Evolutionary conservation across 2,888 invertebrate species (phyloP).

Genomic region (Eupithecia tripunctaria): DNA sequence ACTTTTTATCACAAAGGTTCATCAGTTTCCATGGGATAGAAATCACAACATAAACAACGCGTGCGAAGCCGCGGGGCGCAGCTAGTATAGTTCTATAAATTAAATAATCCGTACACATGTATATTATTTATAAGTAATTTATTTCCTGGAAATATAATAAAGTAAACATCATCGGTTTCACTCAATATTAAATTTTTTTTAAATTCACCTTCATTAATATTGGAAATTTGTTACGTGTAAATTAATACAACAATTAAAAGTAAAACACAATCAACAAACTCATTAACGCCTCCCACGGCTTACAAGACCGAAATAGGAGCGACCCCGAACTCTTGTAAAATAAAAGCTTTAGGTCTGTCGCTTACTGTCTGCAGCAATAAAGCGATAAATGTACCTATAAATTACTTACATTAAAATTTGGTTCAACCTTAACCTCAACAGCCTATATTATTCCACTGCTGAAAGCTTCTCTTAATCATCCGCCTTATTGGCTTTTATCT

Average conservation of each 20-base stretch:
- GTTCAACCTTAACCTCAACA: no score
- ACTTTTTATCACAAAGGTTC: no score
- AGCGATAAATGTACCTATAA: background rate
- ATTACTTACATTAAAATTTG: background rate
- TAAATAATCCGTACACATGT: no score
- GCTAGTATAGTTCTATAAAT: no score
- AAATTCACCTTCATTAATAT: background rate
- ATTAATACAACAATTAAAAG: slow-evolving; percentile 14
- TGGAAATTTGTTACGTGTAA: background rate
- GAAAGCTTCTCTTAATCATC: no score
- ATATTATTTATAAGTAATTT: no score
- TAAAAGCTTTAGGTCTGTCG: slow-evolving; percentile 9
- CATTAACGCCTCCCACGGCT: slow-evolving; percentile 31
- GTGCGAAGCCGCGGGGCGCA: no score
- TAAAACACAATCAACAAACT: slow-evolving; percentile 20
- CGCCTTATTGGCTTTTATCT: no score
- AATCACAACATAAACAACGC: no score
- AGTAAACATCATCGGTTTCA: background rate
- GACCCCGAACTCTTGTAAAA: slow-evolving; percentile 12
- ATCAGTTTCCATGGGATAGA: no score
- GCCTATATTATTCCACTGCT: no score
- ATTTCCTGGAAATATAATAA: background rate
- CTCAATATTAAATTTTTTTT: background rate
- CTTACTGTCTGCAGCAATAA: background rate
- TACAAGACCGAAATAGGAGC: slow-evolving; percentile 47